Percentiles rank a stretch among this genome's conserved stretches.
Evolutionary conservation across 2,113 vertebrate genomes (phyloP).

Genomic region (Eptatretus burgeri): DNA sequence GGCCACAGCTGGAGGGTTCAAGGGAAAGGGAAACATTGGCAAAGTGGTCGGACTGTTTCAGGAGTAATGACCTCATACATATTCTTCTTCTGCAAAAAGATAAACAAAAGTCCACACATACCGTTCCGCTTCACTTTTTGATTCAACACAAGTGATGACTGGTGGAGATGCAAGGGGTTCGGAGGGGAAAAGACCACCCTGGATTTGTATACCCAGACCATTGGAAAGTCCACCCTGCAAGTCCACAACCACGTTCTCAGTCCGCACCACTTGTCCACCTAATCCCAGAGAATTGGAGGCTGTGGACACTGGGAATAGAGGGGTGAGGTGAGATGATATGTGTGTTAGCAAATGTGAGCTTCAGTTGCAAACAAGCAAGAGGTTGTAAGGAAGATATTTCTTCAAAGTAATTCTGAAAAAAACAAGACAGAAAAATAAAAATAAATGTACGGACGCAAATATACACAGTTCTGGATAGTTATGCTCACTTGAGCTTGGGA

Average conservation of each 20-base stretch:
- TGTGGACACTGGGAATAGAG: constrained; percentile 43
- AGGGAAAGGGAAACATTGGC: not conserved
- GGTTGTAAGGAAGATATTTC: not conserved
- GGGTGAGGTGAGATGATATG: not conserved
- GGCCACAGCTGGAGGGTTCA: constrained; percentile 34
- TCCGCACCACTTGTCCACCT: constrained; percentile 87
- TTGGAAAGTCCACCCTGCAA: constrained; percentile 57
- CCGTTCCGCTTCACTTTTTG: constrained; percentile 84
- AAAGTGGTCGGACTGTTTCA: not conserved
- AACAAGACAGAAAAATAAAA: constrained; percentile 11
- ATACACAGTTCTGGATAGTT: not conserved
- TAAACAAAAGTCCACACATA: constrained; percentile 12
- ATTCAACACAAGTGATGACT: constrained; percentile 80
- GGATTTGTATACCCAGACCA: constrained; percentile 84
- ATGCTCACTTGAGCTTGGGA: constrained; percentile 79
- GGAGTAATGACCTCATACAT: not conserved
- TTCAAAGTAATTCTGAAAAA: too few relatives aligned
- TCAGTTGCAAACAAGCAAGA: not conserved
- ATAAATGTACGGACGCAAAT: too few relatives aligned
- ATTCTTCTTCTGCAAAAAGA: not conserved
- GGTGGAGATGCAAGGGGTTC: constrained; percentile 88
- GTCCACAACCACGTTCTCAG: constrained; percentile 65
- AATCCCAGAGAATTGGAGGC: constrained; percentile 81
- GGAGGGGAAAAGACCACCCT: constrained; percentile 80
- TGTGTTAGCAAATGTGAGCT: too few relatives aligned